Evolutionary conservation across 1,140 invertebrate species (phyloP).

Genomic region (Hormaphis cornu): DNA sequence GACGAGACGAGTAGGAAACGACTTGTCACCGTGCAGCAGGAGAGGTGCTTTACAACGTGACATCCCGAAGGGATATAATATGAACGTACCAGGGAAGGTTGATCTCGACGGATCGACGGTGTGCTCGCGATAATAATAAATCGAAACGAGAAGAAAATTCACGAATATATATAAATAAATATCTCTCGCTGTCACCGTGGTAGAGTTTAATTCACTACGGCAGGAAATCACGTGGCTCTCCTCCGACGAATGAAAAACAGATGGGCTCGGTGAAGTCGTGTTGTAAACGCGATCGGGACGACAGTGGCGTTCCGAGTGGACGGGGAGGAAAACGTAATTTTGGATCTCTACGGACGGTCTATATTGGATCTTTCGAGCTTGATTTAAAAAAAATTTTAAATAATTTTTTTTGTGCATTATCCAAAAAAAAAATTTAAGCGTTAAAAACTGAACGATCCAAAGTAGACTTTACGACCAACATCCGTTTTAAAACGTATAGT

Average conservation of each 20-base stretch:
- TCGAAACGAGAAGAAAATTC: slow-evolving; percentile 23
- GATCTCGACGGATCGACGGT: background rate
- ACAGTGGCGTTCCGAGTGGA: background rate
- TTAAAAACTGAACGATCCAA: no score
- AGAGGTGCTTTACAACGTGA: slow-evolving; percentile 14
- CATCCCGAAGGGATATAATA: background rate
- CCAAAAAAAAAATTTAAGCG: no score
- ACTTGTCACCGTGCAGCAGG: no score
- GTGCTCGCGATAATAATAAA: slow-evolving; percentile 20
- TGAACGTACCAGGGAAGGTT: background rate
- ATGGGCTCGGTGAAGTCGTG: no score
- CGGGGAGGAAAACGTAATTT: no score
- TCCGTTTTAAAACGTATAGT: no score
- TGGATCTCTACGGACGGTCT: no score
- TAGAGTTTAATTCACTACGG: slow-evolving; percentile 19
- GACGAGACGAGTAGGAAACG: slow-evolving; percentile 29
- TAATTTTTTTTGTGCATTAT: no score
- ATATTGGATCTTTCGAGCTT: no score
- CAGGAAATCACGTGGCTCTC: slow-evolving; percentile 1
- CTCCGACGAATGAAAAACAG: background rate
- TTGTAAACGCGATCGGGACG: background rate
- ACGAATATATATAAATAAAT: slow-evolving; percentile 22
- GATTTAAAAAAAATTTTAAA: no score
- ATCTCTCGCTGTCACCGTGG: slow-evolving; percentile 6
- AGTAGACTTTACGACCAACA: no score